These are phyloP conservation scores for Artemia sp. DNA, from an alignment of 2,888 invertebrate genomes.

Conservation along the genomic window DNA sequence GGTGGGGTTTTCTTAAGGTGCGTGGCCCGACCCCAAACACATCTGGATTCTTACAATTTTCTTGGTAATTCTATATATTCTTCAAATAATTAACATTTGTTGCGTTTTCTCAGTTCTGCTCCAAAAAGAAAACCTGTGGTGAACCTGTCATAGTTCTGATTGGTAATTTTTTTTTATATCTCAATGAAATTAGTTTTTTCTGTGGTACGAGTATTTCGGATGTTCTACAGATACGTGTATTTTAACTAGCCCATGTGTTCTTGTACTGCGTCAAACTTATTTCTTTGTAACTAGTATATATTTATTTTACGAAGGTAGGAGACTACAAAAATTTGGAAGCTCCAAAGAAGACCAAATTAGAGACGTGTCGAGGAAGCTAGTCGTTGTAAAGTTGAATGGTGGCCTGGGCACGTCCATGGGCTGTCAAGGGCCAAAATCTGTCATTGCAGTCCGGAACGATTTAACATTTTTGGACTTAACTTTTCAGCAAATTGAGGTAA, in stretches of 20 bases:
- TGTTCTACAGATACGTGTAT: background rate
- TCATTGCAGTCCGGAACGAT: conserved; percentile 81
- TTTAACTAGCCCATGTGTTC: too few species aligned
- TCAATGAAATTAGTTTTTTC: background rate
- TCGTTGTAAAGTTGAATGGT: conserved; percentile 88
- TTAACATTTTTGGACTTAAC: conserved; percentile 87
- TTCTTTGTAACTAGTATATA: conserved; percentile 13
- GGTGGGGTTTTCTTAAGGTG: too few species aligned
- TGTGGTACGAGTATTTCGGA: background rate
- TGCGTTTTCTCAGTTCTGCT: too few species aligned
- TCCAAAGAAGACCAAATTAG: conserved; percentile 41
- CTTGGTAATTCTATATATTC: too few species aligned
- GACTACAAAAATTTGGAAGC: conserved; percentile 52
- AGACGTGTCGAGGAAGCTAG: conserved; percentile 65
- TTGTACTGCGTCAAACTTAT: too few species aligned
- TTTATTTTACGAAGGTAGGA: conserved; percentile 35
- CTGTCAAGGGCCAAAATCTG: conserved; percentile 86
- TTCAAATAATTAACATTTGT: too few species aligned
- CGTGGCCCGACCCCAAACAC: too few species aligned
- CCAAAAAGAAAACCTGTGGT: too few species aligned
- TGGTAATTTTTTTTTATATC: too few species aligned
- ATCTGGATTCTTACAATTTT: too few species aligned
- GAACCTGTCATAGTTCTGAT: too few species aligned
- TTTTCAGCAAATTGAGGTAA: conserved; percentile 88
- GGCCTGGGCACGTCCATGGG: conserved; percentile 95